Base-by-base conservation (phyloP, 2,888 invertebrate genomes). In the Drosophila engyochracea region DNA sequence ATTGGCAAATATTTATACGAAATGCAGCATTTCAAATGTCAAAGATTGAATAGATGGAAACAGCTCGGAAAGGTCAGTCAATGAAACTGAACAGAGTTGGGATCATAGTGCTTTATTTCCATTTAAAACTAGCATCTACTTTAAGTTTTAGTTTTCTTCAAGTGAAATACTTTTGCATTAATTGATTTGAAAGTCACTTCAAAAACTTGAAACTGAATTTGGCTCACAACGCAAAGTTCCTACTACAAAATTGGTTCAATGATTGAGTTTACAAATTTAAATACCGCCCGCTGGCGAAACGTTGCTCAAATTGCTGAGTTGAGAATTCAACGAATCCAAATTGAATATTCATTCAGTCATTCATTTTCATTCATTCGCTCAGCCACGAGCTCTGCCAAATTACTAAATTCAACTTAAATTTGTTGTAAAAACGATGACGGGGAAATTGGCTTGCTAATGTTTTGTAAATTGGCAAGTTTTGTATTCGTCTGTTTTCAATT, bases 371-470 rank as follows among this genome's bases (percentile, higher is more conserved):
- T 78, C 61, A 52, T 35, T 70, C 49, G 37, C 41, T 41, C 41
- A 31, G 30, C 66, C 44, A 49, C 49, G 19, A 51, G 77, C 55
- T 30, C 30, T 60, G 35, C 68, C 39, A 87, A 89, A 83, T 89
- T 87, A 76, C 76, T 65, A 82, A 87, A 90, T 87, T 85, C 82
- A 85, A 88, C 85, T 88, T 88, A 82, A 87, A 90, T 88, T 87
- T 83, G 82, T 89, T 87, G 88, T 83, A 72, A 83, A 84, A 22
- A 14, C 22, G 12, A 22, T 12, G 22, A 82, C 83, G 72, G 62
- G 60, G 35, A 75, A 44, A 52, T 53, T 61, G 44, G 33, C 58
- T 68, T 31, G 70, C 61, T 71, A 81, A 85, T 78, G 67, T 68
- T 47, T 47, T 83, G 72, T 61, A 85, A 88, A 85, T 85, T 86